Base-by-base conservation (phyloP, 1,140 invertebrate genomes). In the Papilio glaucus region DNA sequence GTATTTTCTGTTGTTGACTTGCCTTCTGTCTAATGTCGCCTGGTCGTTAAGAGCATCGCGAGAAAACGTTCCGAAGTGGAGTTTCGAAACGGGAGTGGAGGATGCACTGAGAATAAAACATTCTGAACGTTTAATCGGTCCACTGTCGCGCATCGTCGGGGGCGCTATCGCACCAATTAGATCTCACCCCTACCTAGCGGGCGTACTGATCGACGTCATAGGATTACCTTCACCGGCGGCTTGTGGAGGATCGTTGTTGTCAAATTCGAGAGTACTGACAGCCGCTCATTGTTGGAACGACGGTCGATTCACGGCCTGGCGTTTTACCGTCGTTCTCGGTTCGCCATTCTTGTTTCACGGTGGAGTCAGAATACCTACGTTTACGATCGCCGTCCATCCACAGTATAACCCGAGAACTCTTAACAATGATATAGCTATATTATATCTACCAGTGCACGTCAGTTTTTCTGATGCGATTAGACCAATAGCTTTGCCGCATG, bases 231-330 rank as follows among this genome's bases (percentile, higher is more conserved):
- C 71, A 8, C 79, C 77, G 0, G 83, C 82, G 1, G 84, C 82
- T 0, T 88, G 87, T 45, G 86, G 87, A 13, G 87, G 85, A 53
- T 85, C 87, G 7, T 61, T 89, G 21, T 39, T 89, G 12, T 78
- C 80, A 7, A 24, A 63, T 13, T 73, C 62, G 24, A 85, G 86
- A 71, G 75, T 89, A 7, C 60, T 89, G 7, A 89, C 87, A 33
- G 87, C 87, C 0, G 87, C 87, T n/a, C 87, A 89, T 72, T 88
- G 87, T 71, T 89, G 86, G 85, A 77, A 73, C 39, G 85, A 87
- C 42, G 86, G 85, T n/a, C 74, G 77, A 38, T 77, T 80, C 62
- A 79, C 83, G 72, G 87, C 85, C 10, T 76, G 77, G 74, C 76
- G 76, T 15, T 81, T 89, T 33, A 85, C 80, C 3, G 84, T 82